Evolutionary conservation across 2,888 invertebrate genomes (phyloP), one percentile per base, ranked within the genome.

Genomic region (Ormyrus nitidulus): DNA sequence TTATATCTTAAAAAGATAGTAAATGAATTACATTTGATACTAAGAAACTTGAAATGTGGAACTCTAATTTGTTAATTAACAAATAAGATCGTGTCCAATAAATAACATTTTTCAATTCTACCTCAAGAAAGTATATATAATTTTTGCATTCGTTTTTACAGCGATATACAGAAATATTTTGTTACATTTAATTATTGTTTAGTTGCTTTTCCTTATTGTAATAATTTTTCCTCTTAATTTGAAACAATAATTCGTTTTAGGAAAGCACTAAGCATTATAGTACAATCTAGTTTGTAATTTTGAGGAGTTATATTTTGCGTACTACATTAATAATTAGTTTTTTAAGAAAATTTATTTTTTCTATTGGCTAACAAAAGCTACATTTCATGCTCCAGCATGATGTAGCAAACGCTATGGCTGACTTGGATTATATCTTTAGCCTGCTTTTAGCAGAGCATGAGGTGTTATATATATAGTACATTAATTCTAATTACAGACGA

Each of bases 321-420:
- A 71, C 6, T 54, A 62, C 34, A 61, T 62, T 1, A 56, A 65
- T 58, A 64, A 46, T 53, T 69, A 48, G 34, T 77, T 80, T 76
- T 56, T 61, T 56, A 69, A 77, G 51, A 66, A 77, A 65, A 73
- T 74, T 73, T 76, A 68, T 74, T 77, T 74, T 68, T 68, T 59
- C 44, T 73, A 59, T 81, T 74, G 49, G 76, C 46, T 66, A 79
- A 72, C 77, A 77, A 74, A 7, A 70, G 51, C 61, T 81, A 70
- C 51, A 46, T 19, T 56, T 81, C 65, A 65, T 70, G 54, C 46
- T 59, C 13, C n/a, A 61, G 13, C 73, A 81, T 51, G 56, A 77
- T 64, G 54, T 72, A 73, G 59, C 59, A 58, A 68, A 73, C 2
- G 70, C 48, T 80, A 70, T 77, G 69, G 64, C 46, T 73, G 70